A percentile compares a stretch with the other conserved stretches of the same genome.
Evolutionary conservation across 2,888 invertebrate species (phyloP).

Genomic region (Nemotelus pantherinus): DNA sequence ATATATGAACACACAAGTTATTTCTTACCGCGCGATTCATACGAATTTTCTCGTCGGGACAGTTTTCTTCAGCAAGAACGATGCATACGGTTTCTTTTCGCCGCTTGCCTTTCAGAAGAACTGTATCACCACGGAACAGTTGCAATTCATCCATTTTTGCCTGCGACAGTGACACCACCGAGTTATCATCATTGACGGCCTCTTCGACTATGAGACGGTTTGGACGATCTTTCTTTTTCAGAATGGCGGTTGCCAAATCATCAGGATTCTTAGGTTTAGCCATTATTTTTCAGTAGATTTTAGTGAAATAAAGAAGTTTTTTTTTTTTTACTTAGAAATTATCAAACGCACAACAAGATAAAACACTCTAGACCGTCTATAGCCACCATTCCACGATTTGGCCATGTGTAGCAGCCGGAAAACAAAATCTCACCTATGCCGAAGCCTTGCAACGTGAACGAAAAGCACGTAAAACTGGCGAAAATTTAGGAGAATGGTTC

Average conservation of each 20-base stretch:
- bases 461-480: too few species aligned
- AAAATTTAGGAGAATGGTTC: too few species aligned
- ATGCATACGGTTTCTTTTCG: constrained; percentile 98
- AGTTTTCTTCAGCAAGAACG: constrained; percentile 94
- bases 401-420: too few species aligned
- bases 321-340: too few species aligned
- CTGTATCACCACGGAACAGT: constrained; percentile 97
- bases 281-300: too few species aligned
- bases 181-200: constrained; percentile 98
- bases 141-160: constrained; percentile 99
- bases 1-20: constrained; percentile 93
- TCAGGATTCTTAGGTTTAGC: constrained; percentile 69
- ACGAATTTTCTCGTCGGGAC: constrained; percentile 96
- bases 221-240: constrained; percentile 96
- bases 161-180: constrained; percentile 96
- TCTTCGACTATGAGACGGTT: constrained; percentile 98
- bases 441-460: too few species aligned
- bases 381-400: too few species aligned
- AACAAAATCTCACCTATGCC: too few species aligned
- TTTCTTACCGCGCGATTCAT: constrained; percentile 98
- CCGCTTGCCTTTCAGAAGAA: constrained; percentile 95
- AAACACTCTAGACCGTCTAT: too few species aligned
- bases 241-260: constrained; percentile 97
- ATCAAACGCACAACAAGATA: too few species aligned
- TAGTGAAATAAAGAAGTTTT: too few species aligned